Percentiles rank a stretch among this genome's conserved stretches.
Conservation (phyloP, 1,140 invertebrate species). For the Tetramorium alpestre region DNA sequence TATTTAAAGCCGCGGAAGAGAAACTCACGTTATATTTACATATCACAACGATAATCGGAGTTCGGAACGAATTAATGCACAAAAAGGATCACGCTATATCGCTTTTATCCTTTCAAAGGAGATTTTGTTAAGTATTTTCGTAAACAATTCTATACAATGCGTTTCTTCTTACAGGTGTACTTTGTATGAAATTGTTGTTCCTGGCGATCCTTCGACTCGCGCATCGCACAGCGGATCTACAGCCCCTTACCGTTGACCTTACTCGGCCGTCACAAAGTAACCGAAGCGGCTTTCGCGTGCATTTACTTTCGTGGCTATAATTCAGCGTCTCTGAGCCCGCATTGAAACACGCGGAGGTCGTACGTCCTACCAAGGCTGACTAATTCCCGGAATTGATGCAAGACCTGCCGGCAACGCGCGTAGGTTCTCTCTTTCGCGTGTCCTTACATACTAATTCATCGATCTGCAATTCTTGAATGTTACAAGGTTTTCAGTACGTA, state of each 20-base stretch:
- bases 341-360: constrained; percentile 36
- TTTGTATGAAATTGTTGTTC: not conserved
- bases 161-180: not conserved
- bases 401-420: constrained; percentile 15
- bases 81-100: not conserved
- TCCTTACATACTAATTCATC: constrained; percentile 42
- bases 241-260: constrained; percentile 14
- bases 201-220: not conserved
- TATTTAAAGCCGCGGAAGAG: not conserved
- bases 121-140: not conserved
- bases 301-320: constrained; percentile 30
- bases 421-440: constrained; percentile 33
- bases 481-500: not conserved
- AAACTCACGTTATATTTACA: not conserved
- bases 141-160: not conserved
- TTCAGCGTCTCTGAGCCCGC: constrained; percentile 26
- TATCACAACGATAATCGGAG: not conserved
- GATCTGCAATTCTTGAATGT: constrained; percentile 9
- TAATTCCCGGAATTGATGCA: constrained; percentile 52
- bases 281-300: constrained; percentile 29
- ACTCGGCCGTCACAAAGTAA: not conserved
- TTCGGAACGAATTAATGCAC: not conserved
- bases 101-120: not conserved
- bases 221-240: not conserved
- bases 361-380: constrained; percentile 41